These are phyloP conservation scores for Metalampra italica DNA, from an alignment of 2,888 invertebrate species.

Conservation along the genomic window DNA sequence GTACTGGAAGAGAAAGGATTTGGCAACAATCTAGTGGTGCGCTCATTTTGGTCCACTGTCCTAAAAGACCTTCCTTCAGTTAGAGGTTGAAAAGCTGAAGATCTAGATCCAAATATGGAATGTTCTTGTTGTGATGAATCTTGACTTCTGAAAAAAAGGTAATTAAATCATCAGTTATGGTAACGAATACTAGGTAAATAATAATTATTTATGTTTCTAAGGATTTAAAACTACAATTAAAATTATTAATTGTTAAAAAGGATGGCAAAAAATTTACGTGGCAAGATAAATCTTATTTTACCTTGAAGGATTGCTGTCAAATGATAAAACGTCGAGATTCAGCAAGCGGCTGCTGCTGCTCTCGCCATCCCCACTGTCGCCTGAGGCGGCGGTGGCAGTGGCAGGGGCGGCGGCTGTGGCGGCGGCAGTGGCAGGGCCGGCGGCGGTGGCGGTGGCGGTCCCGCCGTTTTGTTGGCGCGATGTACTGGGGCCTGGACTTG, in stretches of 20 bases:
- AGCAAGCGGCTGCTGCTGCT: slow-evolving; percentile 44
- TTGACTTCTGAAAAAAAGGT: slow-evolving; percentile 38
- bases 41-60: slow-evolving; percentile 48
- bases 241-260: too few species aligned
- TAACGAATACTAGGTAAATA: too few species aligned
- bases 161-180: neutral
- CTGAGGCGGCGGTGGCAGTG: too few species aligned
- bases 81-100: slow-evolving; percentile 65
- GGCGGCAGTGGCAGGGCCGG: too few species aligned
- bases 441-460: too few species aligned
- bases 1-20: slow-evolving; percentile 58
- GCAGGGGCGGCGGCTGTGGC: too few species aligned
- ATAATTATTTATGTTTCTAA: too few species aligned
- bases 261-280: too few species aligned
- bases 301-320: slow-evolving; percentile 48
- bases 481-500: slow-evolving; percentile 38
- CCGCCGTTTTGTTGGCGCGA: slow-evolving; percentile 35
- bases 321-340: slow-evolving; percentile 58
- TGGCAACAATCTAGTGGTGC: slow-evolving; percentile 50
- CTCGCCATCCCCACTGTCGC: slow-evolving; percentile 41
- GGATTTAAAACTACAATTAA: too few species aligned
- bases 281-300: slow-evolving; percentile 14
- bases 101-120: slow-evolving; percentile 53
- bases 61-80: slow-evolving; percentile 47
- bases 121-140: slow-evolving; percentile 39